Percentiles rank a stretch among this genome's conserved stretches.
Evolutionary conservation across 2,797 vertebrate genomes (phyloP).

Genomic region (Onychomys torridus): DNA sequence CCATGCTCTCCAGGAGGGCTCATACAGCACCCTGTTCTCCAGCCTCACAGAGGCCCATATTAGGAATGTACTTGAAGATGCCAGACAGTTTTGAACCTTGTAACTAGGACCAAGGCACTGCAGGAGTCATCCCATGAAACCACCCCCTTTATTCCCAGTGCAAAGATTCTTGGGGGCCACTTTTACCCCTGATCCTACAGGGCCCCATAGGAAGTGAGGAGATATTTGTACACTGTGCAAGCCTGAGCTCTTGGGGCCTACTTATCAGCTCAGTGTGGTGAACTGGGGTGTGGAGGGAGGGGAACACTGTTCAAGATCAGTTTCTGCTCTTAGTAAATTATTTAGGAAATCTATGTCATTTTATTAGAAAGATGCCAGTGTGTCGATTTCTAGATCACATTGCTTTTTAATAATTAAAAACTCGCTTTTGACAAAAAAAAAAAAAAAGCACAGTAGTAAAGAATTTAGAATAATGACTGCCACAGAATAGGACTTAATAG

Average conservation of each 20-base stretch:
- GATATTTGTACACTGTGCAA: no score
- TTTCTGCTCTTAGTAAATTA: conserved; percentile 62
- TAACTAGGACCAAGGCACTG: no score
- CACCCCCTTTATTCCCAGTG: no score
- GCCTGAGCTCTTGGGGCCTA: background rate
- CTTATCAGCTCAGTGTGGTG: background rate
- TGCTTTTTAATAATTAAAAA: conserved; percentile 69
- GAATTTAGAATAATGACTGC: conserved; percentile 23
- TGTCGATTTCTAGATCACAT: background rate
- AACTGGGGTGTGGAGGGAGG: background rate
- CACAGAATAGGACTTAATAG: background rate
- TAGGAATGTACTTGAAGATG: no score
- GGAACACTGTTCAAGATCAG: background rate
- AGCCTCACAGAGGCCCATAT: no score
- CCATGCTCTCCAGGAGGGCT: background rate
- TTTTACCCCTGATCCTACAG: no score
- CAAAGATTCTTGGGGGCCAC: no score
- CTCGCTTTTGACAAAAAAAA: background rate
- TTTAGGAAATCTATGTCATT: conserved; percentile 61
- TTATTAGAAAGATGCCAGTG: conserved; percentile 6
- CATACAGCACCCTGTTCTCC: background rate
- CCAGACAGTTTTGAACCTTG: no score
- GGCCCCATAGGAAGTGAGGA: no score
- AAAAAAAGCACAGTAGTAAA: background rate
- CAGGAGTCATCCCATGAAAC: no score